Conservation (phyloP, 1,140 invertebrate species). For the Aphaenogaster rudis region DNA sequence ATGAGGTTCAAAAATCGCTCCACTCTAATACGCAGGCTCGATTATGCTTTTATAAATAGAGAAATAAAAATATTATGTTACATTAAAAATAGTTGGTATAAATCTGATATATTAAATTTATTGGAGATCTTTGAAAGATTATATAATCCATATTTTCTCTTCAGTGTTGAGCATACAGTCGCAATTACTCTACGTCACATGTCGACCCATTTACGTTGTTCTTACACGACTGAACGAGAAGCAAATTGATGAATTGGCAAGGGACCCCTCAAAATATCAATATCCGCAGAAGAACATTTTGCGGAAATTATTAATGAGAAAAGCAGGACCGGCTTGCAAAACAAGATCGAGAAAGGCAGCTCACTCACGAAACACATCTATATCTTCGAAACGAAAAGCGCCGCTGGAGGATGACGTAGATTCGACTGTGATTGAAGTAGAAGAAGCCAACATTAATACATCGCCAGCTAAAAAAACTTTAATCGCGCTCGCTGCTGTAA, state of each 20-base stretch:
- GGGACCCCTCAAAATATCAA: conserved; percentile 78
- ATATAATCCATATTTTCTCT: conserved; percentile 30
- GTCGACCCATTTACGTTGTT: conserved; percentile 85
- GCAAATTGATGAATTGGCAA: conserved; percentile 81
- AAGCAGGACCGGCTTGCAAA: conserved; percentile 69
- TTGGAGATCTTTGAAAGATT: conserved; percentile 18
- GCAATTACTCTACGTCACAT: conserved; percentile 82
- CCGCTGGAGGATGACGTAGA: conserved; percentile 66
- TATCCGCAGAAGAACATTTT: conserved; percentile 58
- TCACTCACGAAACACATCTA: neutral
- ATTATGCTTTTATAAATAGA: neutral
- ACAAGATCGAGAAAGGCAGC: conserved; percentile 59
- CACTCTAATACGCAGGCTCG: neutral
- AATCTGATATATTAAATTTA: neutral
- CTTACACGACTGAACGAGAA: conserved; percentile 83
- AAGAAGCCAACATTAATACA: conserved; percentile 47
- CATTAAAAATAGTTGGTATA: neutral
- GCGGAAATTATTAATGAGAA: conserved; percentile 66
- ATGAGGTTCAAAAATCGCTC: too few relatives aligned
- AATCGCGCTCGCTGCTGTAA: neutral
- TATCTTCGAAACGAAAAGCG: conserved; percentile 71
- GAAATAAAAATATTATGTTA: neutral
- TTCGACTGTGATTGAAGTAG: conserved; percentile 69
- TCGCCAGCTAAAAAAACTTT: neutral
- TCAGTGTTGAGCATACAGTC: conserved; percentile 81